Conservation (phyloP, 2,797 vertebrate species). For the Nyctalus aviator region DNA sequence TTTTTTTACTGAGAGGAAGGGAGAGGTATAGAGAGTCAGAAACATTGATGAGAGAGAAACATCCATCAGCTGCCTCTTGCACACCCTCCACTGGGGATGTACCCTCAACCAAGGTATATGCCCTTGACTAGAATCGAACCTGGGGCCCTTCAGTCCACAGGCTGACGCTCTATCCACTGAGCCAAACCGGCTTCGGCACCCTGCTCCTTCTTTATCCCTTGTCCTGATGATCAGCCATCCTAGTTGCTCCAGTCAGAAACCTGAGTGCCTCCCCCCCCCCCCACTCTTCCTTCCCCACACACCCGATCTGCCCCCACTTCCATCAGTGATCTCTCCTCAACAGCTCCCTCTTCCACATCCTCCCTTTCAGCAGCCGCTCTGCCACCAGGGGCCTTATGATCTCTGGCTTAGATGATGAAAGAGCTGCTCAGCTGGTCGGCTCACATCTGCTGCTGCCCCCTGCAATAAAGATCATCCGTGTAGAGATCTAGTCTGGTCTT, state of each 20-base stretch:
- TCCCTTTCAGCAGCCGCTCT: not conserved
- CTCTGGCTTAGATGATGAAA: not conserved
- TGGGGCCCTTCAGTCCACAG: too few relatives aligned
- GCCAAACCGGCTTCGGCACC: too few relatives aligned
- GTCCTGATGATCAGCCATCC: not conserved
- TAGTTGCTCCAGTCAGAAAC: not conserved
- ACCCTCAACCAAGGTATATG: too few relatives aligned
- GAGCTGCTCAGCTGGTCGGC: not conserved
- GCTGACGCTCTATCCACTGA: too few relatives aligned
- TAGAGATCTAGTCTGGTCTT: not conserved
- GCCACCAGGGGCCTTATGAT: not conserved
- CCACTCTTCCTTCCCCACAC: not conserved
- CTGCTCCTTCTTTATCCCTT: not conserved
- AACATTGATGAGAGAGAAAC: too few relatives aligned
- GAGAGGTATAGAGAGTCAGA: too few relatives aligned
- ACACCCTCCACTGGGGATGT: too few relatives aligned
- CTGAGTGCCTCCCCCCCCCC: not conserved
- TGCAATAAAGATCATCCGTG: not conserved
- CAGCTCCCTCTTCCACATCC: not conserved
- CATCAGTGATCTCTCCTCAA: not conserved
- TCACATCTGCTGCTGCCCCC: not conserved
- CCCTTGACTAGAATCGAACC: too few relatives aligned
- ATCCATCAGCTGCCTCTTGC: too few relatives aligned
- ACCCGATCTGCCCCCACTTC: not conserved
- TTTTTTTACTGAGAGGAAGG: too few relatives aligned